phyloP scores from a whole-genome alignment of 2,797 vertebrate species.

The Xerus rutilus region DNA sequence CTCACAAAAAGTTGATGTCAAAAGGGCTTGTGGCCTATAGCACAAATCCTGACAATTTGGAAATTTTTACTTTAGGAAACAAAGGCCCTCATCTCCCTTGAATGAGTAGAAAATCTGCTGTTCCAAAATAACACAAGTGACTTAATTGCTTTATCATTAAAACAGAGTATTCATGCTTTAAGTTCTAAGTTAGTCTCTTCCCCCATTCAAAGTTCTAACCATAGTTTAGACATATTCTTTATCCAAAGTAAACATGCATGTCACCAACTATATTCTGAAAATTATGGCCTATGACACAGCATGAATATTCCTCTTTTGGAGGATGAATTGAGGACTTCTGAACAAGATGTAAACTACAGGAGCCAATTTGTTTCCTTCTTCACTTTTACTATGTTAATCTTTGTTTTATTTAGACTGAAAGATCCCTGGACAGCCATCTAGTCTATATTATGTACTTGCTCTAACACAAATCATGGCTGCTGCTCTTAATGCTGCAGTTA shows the following conservation, averaged over 20 bases:
- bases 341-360: neutral
- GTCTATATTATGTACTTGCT: neutral
- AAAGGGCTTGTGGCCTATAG: neutral
- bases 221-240: constrained; percentile 23
- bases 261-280: neutral
- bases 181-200: neutral
- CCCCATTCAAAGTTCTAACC: neutral
- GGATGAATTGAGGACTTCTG: neutral
- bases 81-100: constrained; percentile 30
- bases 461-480: neutral
- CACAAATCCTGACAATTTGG: neutral
- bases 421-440: neutral
- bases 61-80: constrained; percentile 58
- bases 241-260: neutral
- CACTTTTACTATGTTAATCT: neutral
- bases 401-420: neutral
- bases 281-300: no score
- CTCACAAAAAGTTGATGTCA: constrained; percentile 28
- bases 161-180: constrained; percentile 26
- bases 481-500: neutral
- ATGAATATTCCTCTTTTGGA: neutral
- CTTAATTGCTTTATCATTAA: constrained; percentile 48
- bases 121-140: neutral
- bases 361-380: neutral
- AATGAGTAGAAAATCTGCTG: constrained; percentile 46